Percentiles rank a stretch among this genome's conserved stretches.
Conservation (phyloP, 2,797 vertebrate species). For the Carduelis carduelis region DNA sequence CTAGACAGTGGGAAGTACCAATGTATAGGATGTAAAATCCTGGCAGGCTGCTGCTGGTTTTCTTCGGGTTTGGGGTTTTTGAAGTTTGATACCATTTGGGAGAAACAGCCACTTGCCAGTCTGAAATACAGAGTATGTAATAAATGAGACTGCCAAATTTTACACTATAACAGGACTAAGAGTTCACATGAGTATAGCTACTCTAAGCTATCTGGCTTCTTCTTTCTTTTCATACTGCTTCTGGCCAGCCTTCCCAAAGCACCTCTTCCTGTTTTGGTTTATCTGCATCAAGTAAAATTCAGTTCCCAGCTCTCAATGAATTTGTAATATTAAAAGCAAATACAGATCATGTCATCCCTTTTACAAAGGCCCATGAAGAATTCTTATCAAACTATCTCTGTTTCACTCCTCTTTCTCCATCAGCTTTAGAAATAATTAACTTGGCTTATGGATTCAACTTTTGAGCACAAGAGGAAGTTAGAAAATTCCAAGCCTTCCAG, state of each 20-base stretch:
- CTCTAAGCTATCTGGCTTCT: not conserved
- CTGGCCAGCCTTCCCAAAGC: not conserved
- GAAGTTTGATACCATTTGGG: not conserved
- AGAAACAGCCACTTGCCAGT: not conserved
- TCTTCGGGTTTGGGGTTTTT: not conserved
- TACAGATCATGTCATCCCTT: not conserved
- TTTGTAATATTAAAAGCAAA: not conserved
- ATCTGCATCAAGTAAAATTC: not conserved
- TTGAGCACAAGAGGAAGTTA: not conserved
- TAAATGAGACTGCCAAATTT: not conserved
- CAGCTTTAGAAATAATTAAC: not conserved
- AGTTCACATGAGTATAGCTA: not conserved
- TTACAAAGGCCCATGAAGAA: not conserved
- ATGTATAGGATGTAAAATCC: not conserved
- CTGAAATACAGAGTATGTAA: not conserved
- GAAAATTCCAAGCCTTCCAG: not conserved
- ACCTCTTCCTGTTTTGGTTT: not conserved
- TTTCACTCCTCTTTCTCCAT: not conserved
- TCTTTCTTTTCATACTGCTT: not conserved
- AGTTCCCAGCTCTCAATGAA: not conserved
- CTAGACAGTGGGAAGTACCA: not conserved
- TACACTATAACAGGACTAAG: not conserved
- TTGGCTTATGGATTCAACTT: not conserved
- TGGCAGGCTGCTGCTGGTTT: not conserved
- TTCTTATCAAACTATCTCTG: not conserved